Conservation (phyloP, 1,140 invertebrate genomes). For the Drosophila ficusphila region DNA sequence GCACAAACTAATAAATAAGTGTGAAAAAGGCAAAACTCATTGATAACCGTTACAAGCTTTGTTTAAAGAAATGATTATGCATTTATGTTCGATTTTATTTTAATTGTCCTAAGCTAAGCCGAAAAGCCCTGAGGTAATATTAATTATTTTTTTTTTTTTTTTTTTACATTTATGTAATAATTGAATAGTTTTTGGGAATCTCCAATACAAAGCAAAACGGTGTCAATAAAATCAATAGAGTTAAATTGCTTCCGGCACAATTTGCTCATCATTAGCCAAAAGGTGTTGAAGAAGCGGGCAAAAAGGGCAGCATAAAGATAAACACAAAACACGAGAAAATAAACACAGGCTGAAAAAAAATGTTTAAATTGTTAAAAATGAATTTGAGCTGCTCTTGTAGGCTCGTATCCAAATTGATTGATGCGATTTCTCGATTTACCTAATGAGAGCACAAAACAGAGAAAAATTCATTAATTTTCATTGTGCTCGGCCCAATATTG, state of each 20-base stretch:
- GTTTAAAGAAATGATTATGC: constrained; percentile 59
- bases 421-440: constrained; percentile 22
- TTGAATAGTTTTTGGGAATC: constrained; percentile 11
- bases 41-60: constrained; percentile 55
- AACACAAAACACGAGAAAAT: constrained; percentile 24
- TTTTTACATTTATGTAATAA: constrained; percentile 66
- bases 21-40: constrained; percentile 44
- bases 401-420: constrained; percentile 25
- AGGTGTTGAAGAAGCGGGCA: constrained; percentile 42
- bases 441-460: constrained; percentile 33
- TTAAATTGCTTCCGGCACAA: constrained; percentile 72
- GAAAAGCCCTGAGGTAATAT: constrained; percentile 9
- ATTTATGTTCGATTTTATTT: constrained; percentile 55
- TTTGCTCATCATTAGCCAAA: constrained; percentile 77
- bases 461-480: constrained; percentile 30
- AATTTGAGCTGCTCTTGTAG: constrained; percentile 1
- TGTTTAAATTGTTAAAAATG: constrained; percentile 13
- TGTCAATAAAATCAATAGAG: constrained; percentile 76
- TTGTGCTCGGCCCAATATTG: constrained; percentile 27
- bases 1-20: constrained; percentile 20
- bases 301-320: constrained; percentile 24
- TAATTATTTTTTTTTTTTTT: constrained; percentile 31
- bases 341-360: constrained; percentile 2
- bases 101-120: constrained; percentile 26
- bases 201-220: constrained; percentile 57